These are phyloP conservation scores for Bombus confusus DNA, from an alignment of 1,140 invertebrate genomes.

Conservation along the genomic window DNA sequence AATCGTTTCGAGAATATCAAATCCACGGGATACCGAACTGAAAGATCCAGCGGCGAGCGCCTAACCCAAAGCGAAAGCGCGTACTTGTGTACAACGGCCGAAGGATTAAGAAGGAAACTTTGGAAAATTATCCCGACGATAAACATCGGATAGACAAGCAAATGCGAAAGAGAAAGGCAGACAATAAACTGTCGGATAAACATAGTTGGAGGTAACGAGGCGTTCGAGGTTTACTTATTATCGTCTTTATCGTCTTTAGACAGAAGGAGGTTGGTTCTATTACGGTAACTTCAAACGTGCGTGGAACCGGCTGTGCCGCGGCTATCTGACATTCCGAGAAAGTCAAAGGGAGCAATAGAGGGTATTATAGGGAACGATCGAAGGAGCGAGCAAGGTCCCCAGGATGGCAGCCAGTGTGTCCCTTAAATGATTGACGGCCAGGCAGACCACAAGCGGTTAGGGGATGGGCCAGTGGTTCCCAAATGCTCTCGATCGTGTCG, in stretches of 20 bases:
- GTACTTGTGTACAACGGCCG: too few species aligned
- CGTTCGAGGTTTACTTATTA: constrained; percentile 9
- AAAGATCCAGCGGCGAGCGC: too few species aligned
- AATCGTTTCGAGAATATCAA: too few species aligned
- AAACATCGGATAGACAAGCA: constrained; percentile 23
- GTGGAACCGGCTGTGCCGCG: constrained; percentile 16
- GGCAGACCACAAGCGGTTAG: constrained; percentile 60
- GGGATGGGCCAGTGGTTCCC: constrained; percentile 65
- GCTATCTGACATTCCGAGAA: constrained; percentile 46
- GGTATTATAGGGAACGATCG: constrained; percentile 53
- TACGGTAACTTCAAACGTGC: constrained; percentile 21
- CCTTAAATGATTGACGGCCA: constrained; percentile 73
- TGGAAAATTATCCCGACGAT: neutral
- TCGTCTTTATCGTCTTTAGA: too few species aligned
- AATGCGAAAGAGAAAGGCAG: neutral
- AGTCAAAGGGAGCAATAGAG: constrained; percentile 41
- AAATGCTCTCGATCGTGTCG: constrained; percentile 36
- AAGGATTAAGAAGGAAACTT: neutral
- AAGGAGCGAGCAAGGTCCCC: constrained; percentile 34
- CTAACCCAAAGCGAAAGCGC: too few species aligned
- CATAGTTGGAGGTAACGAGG: constrained; percentile 46
- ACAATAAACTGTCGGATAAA: neutral
- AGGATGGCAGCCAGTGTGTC: constrained; percentile 58
- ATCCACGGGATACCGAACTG: too few species aligned
- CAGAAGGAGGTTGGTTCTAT: constrained; percentile 23